phyloP scores from a whole-genome alignment of 2,888 invertebrate genomes.

The Andrena camellia region DNA sequence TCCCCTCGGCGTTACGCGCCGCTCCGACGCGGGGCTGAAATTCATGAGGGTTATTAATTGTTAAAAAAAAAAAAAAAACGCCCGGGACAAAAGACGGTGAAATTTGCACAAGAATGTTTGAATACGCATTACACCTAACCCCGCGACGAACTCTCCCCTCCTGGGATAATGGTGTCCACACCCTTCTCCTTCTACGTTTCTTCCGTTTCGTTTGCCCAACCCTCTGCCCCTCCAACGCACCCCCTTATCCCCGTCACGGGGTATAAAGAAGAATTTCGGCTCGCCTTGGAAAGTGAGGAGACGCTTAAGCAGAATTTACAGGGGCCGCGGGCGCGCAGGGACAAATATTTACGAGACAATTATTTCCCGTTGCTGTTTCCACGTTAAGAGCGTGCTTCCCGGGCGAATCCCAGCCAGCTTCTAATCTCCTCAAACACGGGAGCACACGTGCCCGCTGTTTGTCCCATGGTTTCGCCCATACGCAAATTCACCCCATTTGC shows the following conservation, averaged over 20 bases:
- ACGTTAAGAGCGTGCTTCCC: neutral
- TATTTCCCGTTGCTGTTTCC: conserved; percentile 17
- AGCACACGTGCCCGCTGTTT: neutral
- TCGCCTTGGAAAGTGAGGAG: conserved; percentile 10
- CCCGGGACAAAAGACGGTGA: conserved; percentile 47
- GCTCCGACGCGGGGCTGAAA: conserved; percentile 40
- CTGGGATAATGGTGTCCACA: neutral
- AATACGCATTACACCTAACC: conserved; percentile 16
- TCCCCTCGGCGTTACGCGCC: conserved; percentile 43
- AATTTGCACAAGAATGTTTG: conserved; percentile 59
- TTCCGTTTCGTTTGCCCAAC: neutral
- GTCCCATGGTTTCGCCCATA: neutral
- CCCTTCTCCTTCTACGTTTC: neutral
- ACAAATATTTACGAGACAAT: conserved; percentile 44
- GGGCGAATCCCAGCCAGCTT: neutral
- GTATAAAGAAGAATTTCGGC: conserved; percentile 29
- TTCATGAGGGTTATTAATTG: conserved; percentile 71
- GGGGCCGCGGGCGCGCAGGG: conserved; percentile 8
- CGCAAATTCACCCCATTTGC: neutral
- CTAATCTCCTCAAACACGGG: conserved; percentile 10
- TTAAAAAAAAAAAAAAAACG: conserved; percentile 52
- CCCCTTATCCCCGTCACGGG: neutral
- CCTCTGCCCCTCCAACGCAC: no score
- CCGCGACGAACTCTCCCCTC: conserved; percentile 1
- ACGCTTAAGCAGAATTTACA: conserved; percentile 35